These are phyloP conservation scores for Drosophila tani DNA, from an alignment of 1,140 invertebrate genomes.

Conservation along the genomic window DNA sequence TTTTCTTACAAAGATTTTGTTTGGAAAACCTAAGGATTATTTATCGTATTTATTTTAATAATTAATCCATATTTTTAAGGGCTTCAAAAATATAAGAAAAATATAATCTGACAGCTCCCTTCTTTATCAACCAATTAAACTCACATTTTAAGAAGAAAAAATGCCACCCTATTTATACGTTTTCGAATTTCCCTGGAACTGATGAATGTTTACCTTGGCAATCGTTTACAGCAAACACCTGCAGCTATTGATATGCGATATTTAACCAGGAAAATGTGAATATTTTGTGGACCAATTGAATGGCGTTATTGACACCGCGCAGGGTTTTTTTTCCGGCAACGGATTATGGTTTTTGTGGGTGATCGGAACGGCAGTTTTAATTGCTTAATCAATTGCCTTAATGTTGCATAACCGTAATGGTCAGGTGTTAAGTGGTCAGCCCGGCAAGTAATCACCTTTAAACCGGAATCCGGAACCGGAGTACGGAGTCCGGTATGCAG, in stretches of 20 bases:
- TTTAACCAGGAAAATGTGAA: not conserved
- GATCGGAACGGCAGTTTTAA: slow-evolving; percentile 32
- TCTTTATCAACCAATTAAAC: not conserved
- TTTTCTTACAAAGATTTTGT: too few relatives aligned
- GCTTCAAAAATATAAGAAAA: too few relatives aligned
- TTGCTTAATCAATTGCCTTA: slow-evolving; percentile 52
- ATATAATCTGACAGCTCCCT: not conserved
- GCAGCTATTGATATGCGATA: not conserved
- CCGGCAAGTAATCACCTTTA: slow-evolving; percentile 12
- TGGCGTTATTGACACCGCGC: not conserved
- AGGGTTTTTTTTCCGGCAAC: not conserved
- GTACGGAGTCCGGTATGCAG: not conserved
- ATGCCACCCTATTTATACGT: too few relatives aligned
- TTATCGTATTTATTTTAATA: not conserved
- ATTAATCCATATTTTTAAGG: not conserved
- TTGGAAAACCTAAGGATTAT: too few relatives aligned
- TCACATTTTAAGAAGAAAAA: too few relatives aligned
- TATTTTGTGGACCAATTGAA: not conserved
- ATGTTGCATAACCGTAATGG: slow-evolving; percentile 39
- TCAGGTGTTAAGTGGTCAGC: slow-evolving; percentile 25
- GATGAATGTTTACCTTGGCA: not conserved
- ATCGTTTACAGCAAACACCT: not conserved
- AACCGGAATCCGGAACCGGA: not conserved
- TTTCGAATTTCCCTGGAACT: too few relatives aligned
- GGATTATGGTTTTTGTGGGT: slow-evolving; percentile 23